These are phyloP conservation scores for Oenanthe oenanthe DNA, from an alignment of 2,113 vertebrate species.

Conservation along the genomic window DNA sequence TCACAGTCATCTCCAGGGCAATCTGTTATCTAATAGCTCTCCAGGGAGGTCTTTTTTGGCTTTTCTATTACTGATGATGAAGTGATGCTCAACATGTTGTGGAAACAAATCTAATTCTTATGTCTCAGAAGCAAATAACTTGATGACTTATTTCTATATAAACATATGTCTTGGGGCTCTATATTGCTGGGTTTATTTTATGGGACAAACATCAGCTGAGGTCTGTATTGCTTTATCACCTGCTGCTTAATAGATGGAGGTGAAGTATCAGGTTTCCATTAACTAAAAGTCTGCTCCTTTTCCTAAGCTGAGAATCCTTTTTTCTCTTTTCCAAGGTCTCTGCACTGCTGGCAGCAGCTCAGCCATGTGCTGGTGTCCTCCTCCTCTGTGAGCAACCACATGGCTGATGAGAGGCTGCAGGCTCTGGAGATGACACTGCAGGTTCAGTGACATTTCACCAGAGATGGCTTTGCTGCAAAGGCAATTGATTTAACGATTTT, in stretches of 20 bases:
- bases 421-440: not conserved
- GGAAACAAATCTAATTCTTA: not conserved
- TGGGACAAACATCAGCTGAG: not conserved
- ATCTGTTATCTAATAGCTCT: conserved; percentile 4
- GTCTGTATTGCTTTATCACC: not conserved
- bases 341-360: not conserved
- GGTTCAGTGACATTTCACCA: not conserved
- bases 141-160: not conserved
- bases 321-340: not conserved
- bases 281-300: not conserved
- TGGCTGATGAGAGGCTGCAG: not conserved
- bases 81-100: not conserved
- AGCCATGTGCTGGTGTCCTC: not conserved
- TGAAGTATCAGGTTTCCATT: not conserved
- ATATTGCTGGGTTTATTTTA: not conserved
- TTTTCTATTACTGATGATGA: not conserved
- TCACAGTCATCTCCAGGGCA: not conserved
- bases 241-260: not conserved
- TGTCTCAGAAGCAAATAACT: not conserved
- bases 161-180: not conserved
- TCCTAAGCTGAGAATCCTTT: not conserved
- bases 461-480: not conserved
- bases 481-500: conserved; percentile 15
- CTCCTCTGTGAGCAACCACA: not conserved
- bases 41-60: not conserved